phyloP scores from a whole-genome alignment of 2,888 invertebrate genomes.

The Aspidiotus rigidus region DNA sequence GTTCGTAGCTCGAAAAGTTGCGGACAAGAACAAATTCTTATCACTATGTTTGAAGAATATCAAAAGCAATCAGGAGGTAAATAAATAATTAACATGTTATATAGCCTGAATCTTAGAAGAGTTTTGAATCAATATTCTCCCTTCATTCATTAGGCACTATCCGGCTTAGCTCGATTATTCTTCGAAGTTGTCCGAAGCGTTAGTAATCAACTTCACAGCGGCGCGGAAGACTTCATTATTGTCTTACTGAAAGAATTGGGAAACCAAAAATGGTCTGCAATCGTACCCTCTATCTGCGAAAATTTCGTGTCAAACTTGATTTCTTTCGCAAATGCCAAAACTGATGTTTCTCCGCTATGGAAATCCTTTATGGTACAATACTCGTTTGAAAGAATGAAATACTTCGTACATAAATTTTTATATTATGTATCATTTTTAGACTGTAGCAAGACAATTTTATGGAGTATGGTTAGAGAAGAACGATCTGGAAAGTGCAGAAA shows the following conservation, averaged over 20 bases:
- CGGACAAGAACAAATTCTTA: constrained; percentile 66
- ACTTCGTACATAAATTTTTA: too few relatives aligned
- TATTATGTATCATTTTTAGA: background rate
- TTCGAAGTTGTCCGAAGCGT: constrained; percentile 83
- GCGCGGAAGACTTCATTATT: constrained; percentile 60
- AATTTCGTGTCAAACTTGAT: constrained; percentile 5
- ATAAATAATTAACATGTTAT: constrained; percentile 40
- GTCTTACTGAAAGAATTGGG: constrained; percentile 44
- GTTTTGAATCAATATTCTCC: constrained; percentile 11
- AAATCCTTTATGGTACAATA: constrained; percentile 15
- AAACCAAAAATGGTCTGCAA: constrained; percentile 9
- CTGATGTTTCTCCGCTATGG: constrained; percentile 23
- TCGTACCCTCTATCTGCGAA: constrained; percentile 14
- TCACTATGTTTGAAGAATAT: constrained; percentile 59
- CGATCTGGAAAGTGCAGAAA: constrained; percentile 5
- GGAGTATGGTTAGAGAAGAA: constrained; percentile 3
- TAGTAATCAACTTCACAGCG: constrained; percentile 74
- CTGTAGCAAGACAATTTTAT: constrained; percentile 12
- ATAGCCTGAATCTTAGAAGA: background rate
- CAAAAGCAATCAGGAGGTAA: constrained; percentile 58
- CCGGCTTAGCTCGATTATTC: constrained; percentile 75
- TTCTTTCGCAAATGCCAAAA: constrained; percentile 11
- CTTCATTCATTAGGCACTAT: constrained; percentile 52
- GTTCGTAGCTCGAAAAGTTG: constrained; percentile 81
- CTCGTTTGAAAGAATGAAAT: background rate